Percentiles rank a stretch among this genome's conserved stretches.
These are phyloP conservation scores for Micronisus gabar DNA, from an alignment of 2,113 vertebrate species.

Conservation along the genomic window DNA sequence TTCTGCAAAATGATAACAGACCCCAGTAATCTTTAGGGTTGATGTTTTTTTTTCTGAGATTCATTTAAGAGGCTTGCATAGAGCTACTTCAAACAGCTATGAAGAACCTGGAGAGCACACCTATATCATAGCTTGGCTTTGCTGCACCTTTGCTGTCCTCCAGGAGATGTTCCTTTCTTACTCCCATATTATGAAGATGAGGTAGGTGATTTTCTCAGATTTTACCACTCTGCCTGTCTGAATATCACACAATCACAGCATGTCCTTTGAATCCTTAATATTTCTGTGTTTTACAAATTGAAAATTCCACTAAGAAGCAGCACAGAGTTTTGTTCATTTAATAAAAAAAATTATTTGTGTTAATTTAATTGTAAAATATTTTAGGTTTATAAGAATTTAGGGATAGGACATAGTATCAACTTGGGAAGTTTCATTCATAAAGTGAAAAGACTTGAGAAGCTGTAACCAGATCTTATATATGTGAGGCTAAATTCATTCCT, in stretches of 20 bases:
- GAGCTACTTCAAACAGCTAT: background rate
- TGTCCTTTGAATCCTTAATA: background rate
- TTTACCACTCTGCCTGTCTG: background rate
- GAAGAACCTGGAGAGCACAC: background rate
- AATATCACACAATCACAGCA: background rate
- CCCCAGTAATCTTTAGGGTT: background rate
- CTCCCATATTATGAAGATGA: background rate
- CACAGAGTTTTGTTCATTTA: background rate
- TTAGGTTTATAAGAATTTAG: background rate
- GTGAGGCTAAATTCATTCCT: background rate
- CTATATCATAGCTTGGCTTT: background rate
- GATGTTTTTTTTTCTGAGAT: fast-evolving
- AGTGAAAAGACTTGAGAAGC: background rate
- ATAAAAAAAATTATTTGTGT: background rate
- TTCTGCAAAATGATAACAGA: background rate
- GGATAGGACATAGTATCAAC: background rate
- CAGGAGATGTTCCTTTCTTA: background rate
- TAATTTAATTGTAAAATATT: background rate
- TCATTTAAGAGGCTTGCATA: background rate
- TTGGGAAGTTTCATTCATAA: background rate
- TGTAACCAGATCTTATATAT: background rate
- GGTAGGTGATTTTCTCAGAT: background rate
- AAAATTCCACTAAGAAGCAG: background rate
- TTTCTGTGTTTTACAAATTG: background rate
- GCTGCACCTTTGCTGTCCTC: background rate